Conservation (phyloP, 2,113 vertebrate genomes). For the Equus quagga region DNA sequence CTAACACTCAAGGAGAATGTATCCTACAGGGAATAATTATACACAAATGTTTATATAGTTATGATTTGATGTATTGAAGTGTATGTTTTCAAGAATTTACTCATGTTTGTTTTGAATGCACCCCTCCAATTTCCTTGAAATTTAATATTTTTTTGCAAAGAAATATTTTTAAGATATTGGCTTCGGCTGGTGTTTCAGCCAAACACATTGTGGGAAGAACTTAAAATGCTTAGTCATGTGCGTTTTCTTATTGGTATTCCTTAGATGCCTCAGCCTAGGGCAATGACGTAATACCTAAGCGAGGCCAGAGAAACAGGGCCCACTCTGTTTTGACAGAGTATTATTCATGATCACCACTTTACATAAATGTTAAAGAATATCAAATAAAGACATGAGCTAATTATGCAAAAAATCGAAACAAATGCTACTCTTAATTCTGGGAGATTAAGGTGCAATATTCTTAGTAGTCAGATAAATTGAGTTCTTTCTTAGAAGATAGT, state of each 20-base stretch:
- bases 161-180: constrained; percentile 4
- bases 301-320: constrained; percentile 60
- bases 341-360: constrained; percentile 66
- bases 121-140: background rate
- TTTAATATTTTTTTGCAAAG: background rate
- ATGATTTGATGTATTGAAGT: background rate
- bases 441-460: background rate
- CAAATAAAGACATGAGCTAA: constrained; percentile 38
- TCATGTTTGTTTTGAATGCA: background rate
- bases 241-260: constrained; percentile 69
- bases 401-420: constrained; percentile 42
- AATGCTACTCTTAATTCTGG: constrained; percentile 4
- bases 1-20: background rate
- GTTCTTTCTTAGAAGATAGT: background rate
- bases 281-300: constrained; percentile 54
- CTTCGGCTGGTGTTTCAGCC: background rate
- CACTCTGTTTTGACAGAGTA: constrained; percentile 61
- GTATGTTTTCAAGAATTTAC: background rate
- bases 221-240: constrained; percentile 66
- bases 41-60: background rate
- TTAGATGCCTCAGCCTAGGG: background rate
- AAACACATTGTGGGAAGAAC: constrained; percentile 49
- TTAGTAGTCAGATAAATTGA: background rate
- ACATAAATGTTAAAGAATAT: constrained; percentile 51
- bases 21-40: background rate